Percentiles rank a stretch among this genome's conserved stretches.
phyloP scores from a whole-genome alignment of 2,888 invertebrate species.

The Drosophila helvetica region DNA sequence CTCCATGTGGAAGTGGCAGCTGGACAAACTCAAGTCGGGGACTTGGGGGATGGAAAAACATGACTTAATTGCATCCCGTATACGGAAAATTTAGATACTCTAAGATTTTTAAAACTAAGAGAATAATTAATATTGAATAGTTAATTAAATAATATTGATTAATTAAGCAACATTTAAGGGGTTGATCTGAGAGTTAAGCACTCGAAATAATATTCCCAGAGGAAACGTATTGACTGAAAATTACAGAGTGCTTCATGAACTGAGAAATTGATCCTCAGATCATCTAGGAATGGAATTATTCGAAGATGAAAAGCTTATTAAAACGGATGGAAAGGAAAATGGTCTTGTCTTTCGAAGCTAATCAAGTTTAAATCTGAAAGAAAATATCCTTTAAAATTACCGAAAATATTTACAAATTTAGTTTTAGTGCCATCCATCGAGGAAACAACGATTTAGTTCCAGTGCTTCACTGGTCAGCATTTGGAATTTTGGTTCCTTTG shows the following conservation, averaged over 20 bases:
- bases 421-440: constrained; percentile 10
- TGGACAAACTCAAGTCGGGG: constrained; percentile 22
- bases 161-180: no score
- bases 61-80: constrained; percentile 43
- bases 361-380: not conserved
- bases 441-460: constrained; percentile 7
- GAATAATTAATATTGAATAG: no score
- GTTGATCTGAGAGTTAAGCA: no score
- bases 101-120: not conserved
- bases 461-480: constrained; percentile 40
- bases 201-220: no score
- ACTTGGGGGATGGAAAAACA: constrained; percentile 5
- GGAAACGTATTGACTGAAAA: no score
- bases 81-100: not conserved
- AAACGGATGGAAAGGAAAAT: not conserved
- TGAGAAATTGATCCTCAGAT: not conserved
- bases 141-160: no score
- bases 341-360: no score
- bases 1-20: constrained; percentile 19
- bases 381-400: constrained; percentile 1
- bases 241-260: not conserved
- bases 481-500: constrained; percentile 13
- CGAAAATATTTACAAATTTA: constrained; percentile 16
- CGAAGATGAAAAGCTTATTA: not conserved
- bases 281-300: not conserved